Evolutionary conservation across 2,888 invertebrate genomes (phyloP).

Genomic region (Neoascia interrupta): DNA sequence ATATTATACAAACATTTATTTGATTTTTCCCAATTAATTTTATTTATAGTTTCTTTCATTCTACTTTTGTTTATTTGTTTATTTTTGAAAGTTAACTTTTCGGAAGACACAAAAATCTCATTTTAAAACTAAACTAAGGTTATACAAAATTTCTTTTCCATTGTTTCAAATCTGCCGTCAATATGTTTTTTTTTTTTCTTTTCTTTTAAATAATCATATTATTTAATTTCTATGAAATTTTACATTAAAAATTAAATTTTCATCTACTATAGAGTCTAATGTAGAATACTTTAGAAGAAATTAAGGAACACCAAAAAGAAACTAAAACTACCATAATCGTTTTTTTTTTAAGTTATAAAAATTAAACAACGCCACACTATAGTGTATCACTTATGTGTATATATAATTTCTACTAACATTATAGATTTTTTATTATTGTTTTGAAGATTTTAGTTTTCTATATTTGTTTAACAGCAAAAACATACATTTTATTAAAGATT

Average conservation of each 20-base stretch:
- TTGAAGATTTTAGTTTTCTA: constrained; percentile 6
- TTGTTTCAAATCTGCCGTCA: too few relatives aligned
- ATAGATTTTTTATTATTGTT: constrained; percentile 23
- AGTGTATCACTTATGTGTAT: constrained; percentile 26
- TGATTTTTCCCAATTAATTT: constrained; percentile 49
- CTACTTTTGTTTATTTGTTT: constrained; percentile 13
- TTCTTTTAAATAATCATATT: constrained; percentile 1
- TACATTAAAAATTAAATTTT: neutral
- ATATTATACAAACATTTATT: constrained; percentile 66
- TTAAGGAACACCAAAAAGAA: constrained; percentile 52
- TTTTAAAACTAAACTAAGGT: constrained; percentile 36
- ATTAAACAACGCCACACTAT: constrained; percentile 44
- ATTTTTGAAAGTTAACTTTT: constrained; percentile 48
- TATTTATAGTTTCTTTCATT: constrained; percentile 24
- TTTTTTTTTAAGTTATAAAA: constrained; percentile 24
- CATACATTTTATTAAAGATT: neutral
- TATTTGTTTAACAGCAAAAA: constrained; percentile 14
- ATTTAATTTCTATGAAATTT: constrained; percentile 30
- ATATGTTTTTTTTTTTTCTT: neutral
- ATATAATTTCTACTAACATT: constrained; percentile 2
- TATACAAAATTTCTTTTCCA: constrained; percentile 25
- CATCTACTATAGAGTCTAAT: too few relatives aligned
- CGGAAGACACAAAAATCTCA: constrained; percentile 64
- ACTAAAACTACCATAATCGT: constrained; percentile 9
- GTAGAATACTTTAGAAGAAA: neutral